Evolutionary conservation across 2,888 invertebrate genomes (phyloP), one percentile per base, ranked within the genome.

Genomic region (Synergus itoensis): DNA sequence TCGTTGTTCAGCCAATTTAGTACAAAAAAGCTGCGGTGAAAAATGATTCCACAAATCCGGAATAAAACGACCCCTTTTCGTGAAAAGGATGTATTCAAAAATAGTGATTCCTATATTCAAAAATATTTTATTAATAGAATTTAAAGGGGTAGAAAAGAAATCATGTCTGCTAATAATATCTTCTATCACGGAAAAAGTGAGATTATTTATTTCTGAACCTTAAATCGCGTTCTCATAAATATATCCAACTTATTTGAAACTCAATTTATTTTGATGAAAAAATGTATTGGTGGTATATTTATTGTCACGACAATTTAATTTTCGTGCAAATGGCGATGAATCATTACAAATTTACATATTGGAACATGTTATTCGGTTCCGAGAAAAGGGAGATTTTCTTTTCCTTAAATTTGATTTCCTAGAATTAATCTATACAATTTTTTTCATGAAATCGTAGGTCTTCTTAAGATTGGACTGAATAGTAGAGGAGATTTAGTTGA

Each of bases 1-100:
- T 53, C 53, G 28, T 53, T 53, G 36, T 73, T 73, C 12, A 28
- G 40, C 40, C 48, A 73, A 53, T 73, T 73, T 73, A 73, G 48
- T 11, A n/a, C 36, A n/a, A 73, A 40, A 45, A 67, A 67, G 16
- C 28, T 36, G 9, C 28, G 16, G 69, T 69, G 69, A 48, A 69
- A 69, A 69, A 69, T 69, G 48, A 36, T 69, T 48, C 69, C 14
- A 16, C 18, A 28, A 48, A 48, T 69, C 43, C 28, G 14, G 36
- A 48, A 69, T 16, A 43, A 14, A 48, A 48, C 69, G 36, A 45
- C 18, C 18, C n/a, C 3, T 41, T 16, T 43, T 65, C 18, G 18
- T 16, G 41, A 65, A 65, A 16, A 3, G 53, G 18, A 57, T n/a
- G 8, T 53, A 53, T 53, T 3, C 0, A 43, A 11, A 57, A 9